Conservation (phyloP, 2,113 vertebrate genomes). For the Syrmaticus mikado region DNA sequence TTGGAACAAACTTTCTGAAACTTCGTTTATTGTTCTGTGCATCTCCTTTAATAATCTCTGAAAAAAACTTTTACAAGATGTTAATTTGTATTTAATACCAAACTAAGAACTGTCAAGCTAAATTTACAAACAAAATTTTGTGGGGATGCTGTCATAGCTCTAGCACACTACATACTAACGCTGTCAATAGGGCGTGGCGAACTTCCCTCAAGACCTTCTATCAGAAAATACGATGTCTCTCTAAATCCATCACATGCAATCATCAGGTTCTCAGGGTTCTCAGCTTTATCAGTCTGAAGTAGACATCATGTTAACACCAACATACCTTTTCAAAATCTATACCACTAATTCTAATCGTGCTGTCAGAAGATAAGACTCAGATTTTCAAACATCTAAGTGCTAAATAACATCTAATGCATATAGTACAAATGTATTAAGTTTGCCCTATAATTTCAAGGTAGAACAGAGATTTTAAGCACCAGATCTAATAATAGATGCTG, state of each 20-base stretch:
- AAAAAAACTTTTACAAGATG: background rate
- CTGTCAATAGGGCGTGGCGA: background rate
- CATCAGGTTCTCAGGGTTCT: background rate
- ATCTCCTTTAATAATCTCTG: background rate
- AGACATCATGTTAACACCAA: background rate
- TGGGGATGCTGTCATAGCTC: background rate
- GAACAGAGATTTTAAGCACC: background rate
- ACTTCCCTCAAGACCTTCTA: background rate
- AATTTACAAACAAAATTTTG: background rate
- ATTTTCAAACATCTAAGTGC: background rate
- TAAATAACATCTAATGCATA: background rate
- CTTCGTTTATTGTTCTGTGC: background rate
- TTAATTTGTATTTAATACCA: conserved; percentile 27
- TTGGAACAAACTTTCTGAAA: background rate
- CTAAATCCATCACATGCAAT: background rate
- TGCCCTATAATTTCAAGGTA: background rate
- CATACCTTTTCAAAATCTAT: background rate
- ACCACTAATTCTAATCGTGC: background rate
- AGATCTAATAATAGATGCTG: background rate
- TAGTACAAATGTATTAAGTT: accelerated
- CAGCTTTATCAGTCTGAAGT: background rate
- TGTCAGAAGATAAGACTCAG: background rate
- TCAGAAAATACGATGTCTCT: background rate
- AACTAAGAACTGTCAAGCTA: background rate
- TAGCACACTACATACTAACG: background rate